Conservation (phyloP, 2,888 invertebrate species). For the Macrostomum cliftonense region DNA sequence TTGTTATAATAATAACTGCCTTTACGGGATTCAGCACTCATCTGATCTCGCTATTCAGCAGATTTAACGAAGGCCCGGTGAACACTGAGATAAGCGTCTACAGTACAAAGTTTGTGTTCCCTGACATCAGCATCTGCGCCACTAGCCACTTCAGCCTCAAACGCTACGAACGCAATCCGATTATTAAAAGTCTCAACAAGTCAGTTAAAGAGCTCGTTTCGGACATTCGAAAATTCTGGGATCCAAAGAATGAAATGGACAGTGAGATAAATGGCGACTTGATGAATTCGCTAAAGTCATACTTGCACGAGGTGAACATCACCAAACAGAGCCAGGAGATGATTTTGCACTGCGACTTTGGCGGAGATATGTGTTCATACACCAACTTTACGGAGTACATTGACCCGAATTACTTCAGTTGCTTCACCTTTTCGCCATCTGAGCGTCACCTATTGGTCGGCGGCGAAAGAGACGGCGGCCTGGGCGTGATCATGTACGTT, state of each 20-base stretch:
- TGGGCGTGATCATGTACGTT: not conserved
- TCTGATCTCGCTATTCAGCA: constrained; percentile 1
- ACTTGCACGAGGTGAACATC: constrained; percentile 4
- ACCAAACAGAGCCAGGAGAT: constrained; percentile 3
- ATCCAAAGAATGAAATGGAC: not conserved
- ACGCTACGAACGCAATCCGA: not conserved
- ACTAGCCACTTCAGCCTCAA: not conserved
- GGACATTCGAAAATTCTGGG: not conserved
- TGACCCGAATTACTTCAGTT: constrained; percentile 6
- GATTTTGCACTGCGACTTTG: constrained; percentile 3
- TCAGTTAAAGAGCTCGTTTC: not conserved
- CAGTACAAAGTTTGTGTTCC: constrained; percentile 1
- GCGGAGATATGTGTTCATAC: not conserved
- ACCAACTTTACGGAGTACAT: constrained; percentile 4
- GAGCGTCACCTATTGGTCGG: constrained; percentile 1
- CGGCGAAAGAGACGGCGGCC: constrained; percentile 5
- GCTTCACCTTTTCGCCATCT: constrained; percentile 1
- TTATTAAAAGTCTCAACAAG: not conserved
- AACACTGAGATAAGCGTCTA: constrained; percentile 2
- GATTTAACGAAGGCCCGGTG: constrained; percentile 1
- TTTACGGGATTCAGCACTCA: constrained; percentile 5
- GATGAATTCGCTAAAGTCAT: constrained; percentile 1
- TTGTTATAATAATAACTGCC: not conserved
- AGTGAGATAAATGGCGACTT: constrained; percentile 3
- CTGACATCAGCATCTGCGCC: constrained; percentile 2